phyloP scores from a whole-genome alignment of 2,113 vertebrate species.

The Pollimyrus isidori region DNA sequence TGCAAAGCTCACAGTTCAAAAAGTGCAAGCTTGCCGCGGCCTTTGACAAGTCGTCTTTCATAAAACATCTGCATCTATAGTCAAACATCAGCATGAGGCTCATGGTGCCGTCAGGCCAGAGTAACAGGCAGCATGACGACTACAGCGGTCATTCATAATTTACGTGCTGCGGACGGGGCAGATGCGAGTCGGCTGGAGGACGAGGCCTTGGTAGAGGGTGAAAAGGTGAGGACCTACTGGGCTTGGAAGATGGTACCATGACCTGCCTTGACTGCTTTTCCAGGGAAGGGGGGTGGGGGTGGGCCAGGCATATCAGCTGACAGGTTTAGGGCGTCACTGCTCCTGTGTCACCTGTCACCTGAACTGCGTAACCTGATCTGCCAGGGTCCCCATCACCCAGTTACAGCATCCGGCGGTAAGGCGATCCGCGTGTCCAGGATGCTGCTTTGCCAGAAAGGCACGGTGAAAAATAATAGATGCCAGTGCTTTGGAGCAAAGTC shows the following conservation, averaged over 20 bases:
- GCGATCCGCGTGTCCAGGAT: slow-evolving; percentile 42
- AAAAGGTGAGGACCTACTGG: neutral
- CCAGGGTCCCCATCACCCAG: slow-evolving; percentile 33
- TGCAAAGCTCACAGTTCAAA: neutral
- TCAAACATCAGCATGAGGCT: neutral
- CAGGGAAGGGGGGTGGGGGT: neutral
- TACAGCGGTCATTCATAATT: neutral
- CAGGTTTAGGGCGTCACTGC: slow-evolving; percentile 44
- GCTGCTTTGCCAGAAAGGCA: neutral
- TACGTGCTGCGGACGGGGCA: neutral
- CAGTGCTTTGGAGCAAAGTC: neutral
- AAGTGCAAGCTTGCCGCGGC: neutral
- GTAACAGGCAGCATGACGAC: neutral
- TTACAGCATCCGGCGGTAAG: slow-evolving; percentile 40
- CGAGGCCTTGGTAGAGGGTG: neutral
- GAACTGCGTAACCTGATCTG: slow-evolving; percentile 39
- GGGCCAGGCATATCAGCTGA: slow-evolving; percentile 28
- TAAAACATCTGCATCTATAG: neutral
- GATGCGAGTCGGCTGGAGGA: neutral
- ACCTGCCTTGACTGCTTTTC: neutral
- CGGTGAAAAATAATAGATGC: neutral
- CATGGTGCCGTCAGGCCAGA: neutral
- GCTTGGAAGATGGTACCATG: neutral
- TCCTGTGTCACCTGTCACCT: slow-evolving; percentile 35
- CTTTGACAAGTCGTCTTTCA: neutral